Conservation (phyloP, 2,797 vertebrate genomes). For the Pipistrellus kuhlii region DNA sequence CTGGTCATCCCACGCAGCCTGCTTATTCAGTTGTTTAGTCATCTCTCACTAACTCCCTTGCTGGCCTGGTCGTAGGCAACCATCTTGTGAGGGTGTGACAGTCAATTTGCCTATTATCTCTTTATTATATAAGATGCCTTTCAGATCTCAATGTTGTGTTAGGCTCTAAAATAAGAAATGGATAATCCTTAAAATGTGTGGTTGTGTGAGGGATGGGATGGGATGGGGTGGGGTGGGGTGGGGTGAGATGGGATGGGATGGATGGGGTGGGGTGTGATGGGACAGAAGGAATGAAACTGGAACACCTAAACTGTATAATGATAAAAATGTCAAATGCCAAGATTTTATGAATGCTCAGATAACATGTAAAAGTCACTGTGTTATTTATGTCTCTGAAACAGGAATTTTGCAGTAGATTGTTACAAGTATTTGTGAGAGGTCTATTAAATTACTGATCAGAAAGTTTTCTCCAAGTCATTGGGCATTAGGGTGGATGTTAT, state of each 20-base stretch:
- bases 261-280: not conserved
- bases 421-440: not conserved
- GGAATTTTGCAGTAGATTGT: not conserved
- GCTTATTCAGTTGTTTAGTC: no score
- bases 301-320: not conserved
- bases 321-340: not conserved
- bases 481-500: not conserved
- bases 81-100: no score
- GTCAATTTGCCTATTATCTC: no score
- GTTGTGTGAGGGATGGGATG: not conserved
- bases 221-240: not conserved
- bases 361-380: not conserved
- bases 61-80: no score
- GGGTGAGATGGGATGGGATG: not conserved
- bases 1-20: no score
- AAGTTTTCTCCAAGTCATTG: constrained; percentile 7
- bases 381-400: not conserved
- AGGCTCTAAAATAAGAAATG: constrained; percentile 35
- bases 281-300: not conserved
- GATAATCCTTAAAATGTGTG: constrained; percentile 19
- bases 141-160: not conserved
- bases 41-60: no score
- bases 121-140: not conserved
- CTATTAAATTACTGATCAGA: not conserved
- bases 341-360: not conserved